Evolutionary conservation across 2,888 invertebrate species (phyloP).

Genomic region (Phalera bucephala): DNA sequence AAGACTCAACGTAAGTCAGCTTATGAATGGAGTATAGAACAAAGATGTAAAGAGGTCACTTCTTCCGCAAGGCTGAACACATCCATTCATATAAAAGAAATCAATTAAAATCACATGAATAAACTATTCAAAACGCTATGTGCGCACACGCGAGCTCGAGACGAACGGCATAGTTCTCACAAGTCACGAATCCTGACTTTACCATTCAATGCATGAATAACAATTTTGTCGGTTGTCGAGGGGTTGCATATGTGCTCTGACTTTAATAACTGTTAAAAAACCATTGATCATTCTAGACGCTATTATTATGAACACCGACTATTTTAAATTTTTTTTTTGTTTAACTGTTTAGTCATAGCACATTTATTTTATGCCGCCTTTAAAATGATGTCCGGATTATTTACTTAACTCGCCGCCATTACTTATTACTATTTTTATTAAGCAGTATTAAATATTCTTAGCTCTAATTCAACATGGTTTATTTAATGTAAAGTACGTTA

Average conservation of each 20-base stretch:
- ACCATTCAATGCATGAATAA: conserved; percentile 38
- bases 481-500: conserved; percentile 11
- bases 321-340: conserved; percentile 17
- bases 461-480: conserved; percentile 4
- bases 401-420: conserved; percentile 8
- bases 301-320: conserved; percentile 1
- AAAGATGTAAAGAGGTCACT: conserved; percentile 42
- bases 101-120: conserved; percentile 57
- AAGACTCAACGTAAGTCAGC: conserved; percentile 13
- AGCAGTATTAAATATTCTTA: neutral
- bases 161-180: conserved; percentile 33
- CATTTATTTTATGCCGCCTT: conserved; percentile 21
- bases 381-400: conserved; percentile 16
- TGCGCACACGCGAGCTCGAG: conserved; percentile 35
- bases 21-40: conserved; percentile 31
- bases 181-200: conserved; percentile 41
- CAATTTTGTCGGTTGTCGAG: conserved; percentile 29
- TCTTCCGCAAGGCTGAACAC: conserved; percentile 43
- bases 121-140: conserved; percentile 48
- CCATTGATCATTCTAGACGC: conserved; percentile 5
- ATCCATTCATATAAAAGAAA: conserved; percentile 54
- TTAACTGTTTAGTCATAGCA: conserved; percentile 16
- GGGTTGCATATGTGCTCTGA: conserved; percentile 37
- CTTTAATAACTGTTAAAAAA: conserved; percentile 29
- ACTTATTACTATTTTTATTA: conserved; percentile 14